Percentiles rank a stretch among this genome's conserved stretches.
phyloP scores from a whole-genome alignment of 2,888 invertebrate species.

The Cephus runcator region DNA sequence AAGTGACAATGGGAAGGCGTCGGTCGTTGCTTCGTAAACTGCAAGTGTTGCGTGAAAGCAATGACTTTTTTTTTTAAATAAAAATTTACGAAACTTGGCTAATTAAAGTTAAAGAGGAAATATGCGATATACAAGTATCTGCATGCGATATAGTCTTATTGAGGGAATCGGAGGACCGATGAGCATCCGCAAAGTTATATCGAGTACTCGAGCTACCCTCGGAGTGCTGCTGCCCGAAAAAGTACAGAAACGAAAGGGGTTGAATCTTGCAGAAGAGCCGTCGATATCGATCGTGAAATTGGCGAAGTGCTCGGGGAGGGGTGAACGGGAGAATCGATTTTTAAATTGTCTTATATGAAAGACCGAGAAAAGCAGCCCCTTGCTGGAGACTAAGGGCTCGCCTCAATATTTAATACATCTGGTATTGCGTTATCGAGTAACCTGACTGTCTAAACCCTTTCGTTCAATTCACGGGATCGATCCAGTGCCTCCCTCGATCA shows the following conservation, averaged over 20 bases:
- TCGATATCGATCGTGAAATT: constrained; percentile 20
- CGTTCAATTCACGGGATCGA: not conserved
- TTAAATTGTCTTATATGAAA: constrained; percentile 18
- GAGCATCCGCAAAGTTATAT: not conserved
- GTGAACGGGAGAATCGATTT: constrained; percentile 17
- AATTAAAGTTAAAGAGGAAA: not conserved
- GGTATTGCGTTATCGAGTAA: not conserved
- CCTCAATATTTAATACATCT: not conserved
- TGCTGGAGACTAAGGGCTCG: not conserved
- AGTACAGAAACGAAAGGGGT: not conserved
- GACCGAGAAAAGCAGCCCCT: not conserved
- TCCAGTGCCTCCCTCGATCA: not conserved
- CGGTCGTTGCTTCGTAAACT: not conserved
- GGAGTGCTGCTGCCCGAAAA: not conserved
- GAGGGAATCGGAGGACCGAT: not conserved
- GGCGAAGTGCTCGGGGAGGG: constrained; percentile 4
- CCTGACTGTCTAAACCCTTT: not conserved
- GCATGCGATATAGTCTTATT: not conserved
- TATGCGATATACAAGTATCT: not conserved
- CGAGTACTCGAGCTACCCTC: not conserved
- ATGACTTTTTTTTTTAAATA: not conserved
- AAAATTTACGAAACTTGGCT: too few species aligned
- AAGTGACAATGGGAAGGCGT: not conserved
- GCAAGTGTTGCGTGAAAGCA: not conserved
- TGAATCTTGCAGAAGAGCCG: constrained; percentile 4